Evolutionary conservation across 1,140 invertebrate genomes (phyloP), one percentile per base, ranked within the genome.

Genomic region (Nomia melanderi): DNA sequence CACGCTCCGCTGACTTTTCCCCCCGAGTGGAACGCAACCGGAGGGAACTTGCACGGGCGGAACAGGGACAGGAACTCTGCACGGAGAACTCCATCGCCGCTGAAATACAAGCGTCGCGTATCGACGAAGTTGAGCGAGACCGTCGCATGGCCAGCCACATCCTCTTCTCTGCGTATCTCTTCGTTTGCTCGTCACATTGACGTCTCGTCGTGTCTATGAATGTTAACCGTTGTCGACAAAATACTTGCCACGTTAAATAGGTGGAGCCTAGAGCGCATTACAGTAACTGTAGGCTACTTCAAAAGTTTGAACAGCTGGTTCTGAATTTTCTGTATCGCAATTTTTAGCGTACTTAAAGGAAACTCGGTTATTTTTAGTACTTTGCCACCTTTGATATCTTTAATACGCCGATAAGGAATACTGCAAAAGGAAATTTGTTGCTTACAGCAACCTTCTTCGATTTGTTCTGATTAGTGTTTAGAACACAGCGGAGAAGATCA

Each of bases 1-100:
- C 59, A 77, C 75, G 75, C 75, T 77, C 36, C 56, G 67, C 25
- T 77, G 67, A 71, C 25, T 71, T 71, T 71, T 71, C 75, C 57
- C n/a, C 41, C 70, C 54, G 33, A 60, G 44, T 36, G 12, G 36
- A 54, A 53, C 60, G 33, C 56, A n/a, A 14, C 59, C 5, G 53
- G 20, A 25, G 23, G n/a, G n/a, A 50, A 50, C 47, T n/a, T 50
- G 20, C 47, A 50, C 17, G 20, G 47, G 59, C 0, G 33, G 31
- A 12, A 29, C n/a, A 50, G 25, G 33, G 8, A 65, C 71, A 67
- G 64, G 73, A 75, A 67, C 63, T 44, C 29, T 47, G 64, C 74
- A 56, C 65, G 41, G 74, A 39, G 74, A 59, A 60, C 65, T 60
- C 44, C 31, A 36, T n/a, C 57, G 62, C 57, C 27, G 73, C 41